These are phyloP conservation scores for Torymus texanus DNA, from an alignment of 2,888 invertebrate species.

Conservation along the genomic window DNA sequence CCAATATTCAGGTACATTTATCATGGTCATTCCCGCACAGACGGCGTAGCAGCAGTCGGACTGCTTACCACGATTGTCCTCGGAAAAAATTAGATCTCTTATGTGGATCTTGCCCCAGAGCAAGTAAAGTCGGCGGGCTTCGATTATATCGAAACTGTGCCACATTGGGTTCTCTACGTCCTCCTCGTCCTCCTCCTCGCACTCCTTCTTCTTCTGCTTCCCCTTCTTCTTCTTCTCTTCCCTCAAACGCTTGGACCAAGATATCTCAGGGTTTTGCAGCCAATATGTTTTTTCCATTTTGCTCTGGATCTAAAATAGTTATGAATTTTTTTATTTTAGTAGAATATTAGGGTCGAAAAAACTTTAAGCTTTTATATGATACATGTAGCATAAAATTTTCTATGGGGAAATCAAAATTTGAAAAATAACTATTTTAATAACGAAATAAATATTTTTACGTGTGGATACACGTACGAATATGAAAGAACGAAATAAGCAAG, in stretches of 20 bases:
- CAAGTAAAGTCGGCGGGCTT: conserved; percentile 82
- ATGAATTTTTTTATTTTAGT: background rate
- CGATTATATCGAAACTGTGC: conserved; percentile 84
- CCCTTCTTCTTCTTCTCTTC: background rate
- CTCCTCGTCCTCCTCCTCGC: background rate
- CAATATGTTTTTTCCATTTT: conserved; percentile 63
- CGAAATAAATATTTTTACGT: conserved; percentile 5
- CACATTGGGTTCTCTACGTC: conserved; percentile 70
- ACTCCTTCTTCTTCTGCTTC: background rate
- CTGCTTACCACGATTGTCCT: conserved; percentile 80
- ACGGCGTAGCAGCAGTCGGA: conserved; percentile 79
- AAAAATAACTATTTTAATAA: conserved; percentile 13
- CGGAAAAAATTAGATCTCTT: conserved; percentile 77
- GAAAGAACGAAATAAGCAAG: too few relatives aligned
- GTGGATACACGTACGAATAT: too few relatives aligned
- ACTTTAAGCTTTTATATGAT: too few relatives aligned
- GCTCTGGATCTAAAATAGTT: conserved; percentile 15
- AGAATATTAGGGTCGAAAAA: too few relatives aligned
- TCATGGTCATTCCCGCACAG: conserved; percentile 69
- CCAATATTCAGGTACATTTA: conserved; percentile 71
- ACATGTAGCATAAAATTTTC: too few relatives aligned
- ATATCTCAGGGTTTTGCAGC: conserved; percentile 61
- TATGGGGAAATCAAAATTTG: too few relatives aligned
- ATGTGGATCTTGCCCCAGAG: conserved; percentile 83
- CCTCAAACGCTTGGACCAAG: conserved; percentile 61